phyloP scores from a whole-genome alignment of 2,888 invertebrate species.

The Chrysolina americana region DNA sequence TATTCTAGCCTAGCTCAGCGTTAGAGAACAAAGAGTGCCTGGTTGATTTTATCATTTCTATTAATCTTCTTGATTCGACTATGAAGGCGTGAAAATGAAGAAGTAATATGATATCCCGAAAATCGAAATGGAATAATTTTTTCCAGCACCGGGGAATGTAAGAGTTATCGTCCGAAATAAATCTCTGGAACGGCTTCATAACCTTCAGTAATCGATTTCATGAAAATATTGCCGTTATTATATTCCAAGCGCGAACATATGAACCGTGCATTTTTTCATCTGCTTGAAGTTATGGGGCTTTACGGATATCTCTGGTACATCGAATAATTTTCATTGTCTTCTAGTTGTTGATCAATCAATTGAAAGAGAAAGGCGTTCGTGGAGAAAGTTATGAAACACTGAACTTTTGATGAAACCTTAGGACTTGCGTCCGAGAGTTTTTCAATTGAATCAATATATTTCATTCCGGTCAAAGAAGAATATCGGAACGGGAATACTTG shows the following conservation, averaged over 20 bases:
- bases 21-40: too few species aligned
- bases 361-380: not conserved
- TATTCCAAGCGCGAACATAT: not conserved
- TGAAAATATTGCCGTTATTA: conserved; percentile 12
- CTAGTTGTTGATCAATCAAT: not conserved
- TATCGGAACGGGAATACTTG: too few species aligned
- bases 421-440: too few species aligned
- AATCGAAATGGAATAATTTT: conserved; percentile 5
- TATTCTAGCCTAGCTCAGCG: too few species aligned
- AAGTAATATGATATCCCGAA: not conserved
- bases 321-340: not conserved
- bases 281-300: not conserved
- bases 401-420: not conserved
- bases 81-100: not conserved
- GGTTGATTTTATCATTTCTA: too few species aligned
- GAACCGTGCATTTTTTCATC: conserved; percentile 4
- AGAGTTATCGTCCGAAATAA: conserved; percentile 18
- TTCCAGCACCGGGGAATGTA: not conserved
- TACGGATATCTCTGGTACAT: not conserved
- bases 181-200: conserved; percentile 19
- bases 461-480: too few species aligned
- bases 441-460: too few species aligned
- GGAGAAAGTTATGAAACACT: not conserved
- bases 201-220: conserved; percentile 14
- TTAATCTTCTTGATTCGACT: not conserved